phyloP scores from a whole-genome alignment of 2,113 vertebrate genomes.

The Bambusicola thoracicus region DNA sequence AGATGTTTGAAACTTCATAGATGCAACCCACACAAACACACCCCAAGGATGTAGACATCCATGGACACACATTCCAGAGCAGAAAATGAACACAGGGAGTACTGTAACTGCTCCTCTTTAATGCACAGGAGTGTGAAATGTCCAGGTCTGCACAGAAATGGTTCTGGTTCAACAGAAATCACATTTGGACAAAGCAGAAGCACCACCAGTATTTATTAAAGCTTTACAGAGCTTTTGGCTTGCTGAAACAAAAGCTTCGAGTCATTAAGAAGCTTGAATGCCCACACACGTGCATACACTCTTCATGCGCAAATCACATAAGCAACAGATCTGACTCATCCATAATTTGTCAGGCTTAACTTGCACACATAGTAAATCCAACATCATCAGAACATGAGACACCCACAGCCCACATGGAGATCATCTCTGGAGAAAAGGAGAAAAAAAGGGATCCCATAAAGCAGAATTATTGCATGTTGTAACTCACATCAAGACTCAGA shows the following conservation, averaged over 20 bases:
- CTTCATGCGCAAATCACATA: neutral
- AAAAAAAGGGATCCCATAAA: neutral
- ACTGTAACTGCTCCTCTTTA: fast-evolving
- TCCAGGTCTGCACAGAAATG: neutral
- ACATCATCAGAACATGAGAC: neutral
- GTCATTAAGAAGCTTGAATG: neutral
- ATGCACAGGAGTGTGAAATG: fast-evolving
- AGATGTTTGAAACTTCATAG: neutral
- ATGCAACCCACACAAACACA: neutral
- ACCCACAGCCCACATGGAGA: neutral
- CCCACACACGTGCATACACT: fast-evolving
- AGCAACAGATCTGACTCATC: neutral
- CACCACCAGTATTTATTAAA: neutral
- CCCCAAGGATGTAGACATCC: neutral
- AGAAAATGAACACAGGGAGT: fast-evolving
- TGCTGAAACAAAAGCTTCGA: neutral
- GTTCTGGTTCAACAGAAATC: neutral
- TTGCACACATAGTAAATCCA: neutral
- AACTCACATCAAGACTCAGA: neutral
- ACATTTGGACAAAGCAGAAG: neutral
- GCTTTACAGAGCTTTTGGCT: neutral
- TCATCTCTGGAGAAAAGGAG: neutral
- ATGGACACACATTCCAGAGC: neutral
- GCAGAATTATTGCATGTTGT: neutral
- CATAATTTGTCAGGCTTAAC: neutral